These are phyloP conservation scores for Andrena haemorrhoa DNA, from an alignment of 2,888 invertebrate species.

Conservation along the genomic window DNA sequence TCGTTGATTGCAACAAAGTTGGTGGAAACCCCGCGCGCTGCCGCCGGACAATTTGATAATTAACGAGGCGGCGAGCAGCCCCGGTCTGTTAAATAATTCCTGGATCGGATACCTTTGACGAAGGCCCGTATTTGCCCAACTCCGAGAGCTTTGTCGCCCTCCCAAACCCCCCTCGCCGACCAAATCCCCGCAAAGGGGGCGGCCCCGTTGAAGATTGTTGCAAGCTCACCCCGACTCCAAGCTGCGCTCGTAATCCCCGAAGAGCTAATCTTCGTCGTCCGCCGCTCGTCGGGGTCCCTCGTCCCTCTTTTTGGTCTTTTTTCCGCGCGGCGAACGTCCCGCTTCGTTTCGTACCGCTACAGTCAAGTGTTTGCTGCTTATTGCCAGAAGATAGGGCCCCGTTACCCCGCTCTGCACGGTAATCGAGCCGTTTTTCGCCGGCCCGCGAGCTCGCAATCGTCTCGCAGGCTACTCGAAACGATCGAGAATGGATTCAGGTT, in stretches of 20 bases:
- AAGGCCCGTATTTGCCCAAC: slow-evolving; percentile 66
- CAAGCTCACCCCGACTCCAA: not conserved
- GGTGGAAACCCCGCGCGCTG: not conserved
- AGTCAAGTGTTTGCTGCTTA: too few relatives aligned
- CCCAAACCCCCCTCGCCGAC: not conserved
- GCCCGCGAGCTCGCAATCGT: not conserved
- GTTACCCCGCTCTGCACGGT: too few relatives aligned
- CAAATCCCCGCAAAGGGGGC: not conserved
- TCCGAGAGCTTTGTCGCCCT: slow-evolving; percentile 53
- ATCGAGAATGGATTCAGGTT: not conserved
- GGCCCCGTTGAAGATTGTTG: slow-evolving; percentile 37
- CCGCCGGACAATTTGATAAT: slow-evolving; percentile 65
- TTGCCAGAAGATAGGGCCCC: too few relatives aligned
- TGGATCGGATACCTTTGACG: slow-evolving; percentile 64
- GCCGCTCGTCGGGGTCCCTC: not conserved
- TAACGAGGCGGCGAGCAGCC: slow-evolving; percentile 51
- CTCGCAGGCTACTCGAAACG: not conserved
- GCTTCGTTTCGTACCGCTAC: slow-evolving; percentile 30
- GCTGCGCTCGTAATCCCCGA: slow-evolving; percentile 3
- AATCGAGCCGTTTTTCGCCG: slow-evolving; percentile 16
- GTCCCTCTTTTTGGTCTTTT: slow-evolving; percentile 1
- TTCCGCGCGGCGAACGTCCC: not conserved
- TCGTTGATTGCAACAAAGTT: slow-evolving; percentile 11
- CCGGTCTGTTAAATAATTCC: slow-evolving; percentile 65
- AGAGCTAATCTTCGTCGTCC: slow-evolving; percentile 15